Evolutionary conservation across 2,113 vertebrate species (phyloP).

Genomic region (Amblyornis subalaris): DNA sequence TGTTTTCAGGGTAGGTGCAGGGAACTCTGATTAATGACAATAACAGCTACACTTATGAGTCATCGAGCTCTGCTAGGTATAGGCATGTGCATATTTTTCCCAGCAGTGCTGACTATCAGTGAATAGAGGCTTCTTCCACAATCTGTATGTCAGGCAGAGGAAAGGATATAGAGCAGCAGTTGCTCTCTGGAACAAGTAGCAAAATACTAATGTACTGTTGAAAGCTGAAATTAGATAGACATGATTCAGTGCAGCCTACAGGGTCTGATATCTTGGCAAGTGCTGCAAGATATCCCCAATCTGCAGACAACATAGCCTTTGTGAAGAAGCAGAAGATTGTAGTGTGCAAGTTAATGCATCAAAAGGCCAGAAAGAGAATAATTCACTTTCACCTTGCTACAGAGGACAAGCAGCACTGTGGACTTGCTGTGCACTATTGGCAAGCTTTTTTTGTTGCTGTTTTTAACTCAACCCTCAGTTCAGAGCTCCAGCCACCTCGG

Average conservation of each 20-base stretch:
- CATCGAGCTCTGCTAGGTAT: fast-evolving
- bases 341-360: conserved; percentile 24
- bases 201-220: background rate
- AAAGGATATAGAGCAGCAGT: background rate
- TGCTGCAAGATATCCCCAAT: background rate
- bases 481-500: conserved; percentile 45
- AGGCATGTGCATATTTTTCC: background rate
- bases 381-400: conserved; percentile 73
- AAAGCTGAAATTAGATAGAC: background rate
- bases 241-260: background rate
- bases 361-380: conserved; percentile 43
- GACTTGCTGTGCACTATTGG: conserved; percentile 62
- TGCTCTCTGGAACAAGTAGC: background rate
- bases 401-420: conserved; percentile 66
- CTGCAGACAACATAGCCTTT: conserved; percentile 44
- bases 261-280: background rate
- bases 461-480: conserved; percentile 44
- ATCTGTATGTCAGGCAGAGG: fast-evolving
- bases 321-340: conserved; percentile 20
- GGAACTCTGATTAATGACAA: background rate
- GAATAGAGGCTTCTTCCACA: background rate
- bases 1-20: background rate
- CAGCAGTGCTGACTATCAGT: background rate
- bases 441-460: conserved; percentile 33
- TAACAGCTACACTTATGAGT: background rate